Evolutionary conservation across 2,113 vertebrate genomes (phyloP).

Genomic region (Theristicus caerulescens): DNA sequence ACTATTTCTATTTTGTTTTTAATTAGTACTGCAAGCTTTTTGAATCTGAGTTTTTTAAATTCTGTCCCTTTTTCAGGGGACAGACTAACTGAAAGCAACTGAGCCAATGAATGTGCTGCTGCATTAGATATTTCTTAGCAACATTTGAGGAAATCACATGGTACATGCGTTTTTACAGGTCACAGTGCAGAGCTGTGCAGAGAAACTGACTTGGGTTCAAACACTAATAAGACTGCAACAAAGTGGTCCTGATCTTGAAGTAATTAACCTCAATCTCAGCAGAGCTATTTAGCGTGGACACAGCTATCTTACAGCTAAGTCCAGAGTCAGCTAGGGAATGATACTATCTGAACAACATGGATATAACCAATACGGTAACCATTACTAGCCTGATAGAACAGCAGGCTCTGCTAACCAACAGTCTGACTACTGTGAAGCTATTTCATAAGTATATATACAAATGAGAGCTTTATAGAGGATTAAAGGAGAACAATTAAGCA

Average conservation of each 20-base stretch:
- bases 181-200: neutral
- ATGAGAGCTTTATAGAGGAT: neutral
- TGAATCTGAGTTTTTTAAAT: neutral
- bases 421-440: neutral
- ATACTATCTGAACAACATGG: neutral
- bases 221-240: neutral
- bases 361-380: neutral
- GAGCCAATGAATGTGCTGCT: neutral
- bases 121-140: neutral
- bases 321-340: neutral
- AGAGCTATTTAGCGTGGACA: neutral
- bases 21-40: neutral
- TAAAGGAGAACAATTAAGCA: neutral
- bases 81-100: neutral
- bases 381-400: neutral
- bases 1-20: neutral
- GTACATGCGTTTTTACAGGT: neutral
- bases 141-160: neutral
- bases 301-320: neutral
- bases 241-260: neutral
- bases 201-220: neutral
- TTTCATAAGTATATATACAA: neutral
- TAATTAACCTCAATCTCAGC: neutral
- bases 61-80: too few relatives aligned
- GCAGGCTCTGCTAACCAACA: neutral